These are phyloP conservation scores for Myrmophylax atrothorax DNA, from an alignment of 2,113 vertebrate genomes.

Conservation along the genomic window DNA sequence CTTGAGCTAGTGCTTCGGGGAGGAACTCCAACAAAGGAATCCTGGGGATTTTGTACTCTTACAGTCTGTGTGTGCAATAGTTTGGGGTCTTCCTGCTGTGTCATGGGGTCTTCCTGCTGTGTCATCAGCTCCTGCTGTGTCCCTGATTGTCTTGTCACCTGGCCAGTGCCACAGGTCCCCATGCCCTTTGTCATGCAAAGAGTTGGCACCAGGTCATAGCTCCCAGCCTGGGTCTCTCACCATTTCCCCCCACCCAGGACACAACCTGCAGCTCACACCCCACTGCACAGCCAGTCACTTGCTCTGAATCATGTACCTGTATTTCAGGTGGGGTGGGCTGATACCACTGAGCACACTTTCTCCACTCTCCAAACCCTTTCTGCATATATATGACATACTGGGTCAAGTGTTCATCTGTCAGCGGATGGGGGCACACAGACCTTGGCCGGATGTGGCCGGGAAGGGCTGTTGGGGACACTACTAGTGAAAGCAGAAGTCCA, in stretches of 20 bases:
- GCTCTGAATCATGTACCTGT: background rate
- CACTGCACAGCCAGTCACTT: background rate
- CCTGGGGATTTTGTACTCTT: background rate
- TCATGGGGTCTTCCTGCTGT: background rate
- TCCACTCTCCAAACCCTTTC: background rate
- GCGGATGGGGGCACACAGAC: background rate
- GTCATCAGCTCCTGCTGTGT: background rate
- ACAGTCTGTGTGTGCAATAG: background rate
- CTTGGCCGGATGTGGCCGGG: background rate
- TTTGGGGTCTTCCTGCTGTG: background rate
- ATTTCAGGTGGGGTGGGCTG: background rate
- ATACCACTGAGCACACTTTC: background rate
- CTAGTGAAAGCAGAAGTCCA: background rate
- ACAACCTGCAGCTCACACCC: background rate
- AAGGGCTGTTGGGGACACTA: background rate
- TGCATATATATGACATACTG: background rate
- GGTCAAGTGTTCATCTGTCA: background rate
- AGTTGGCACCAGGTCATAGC: too few relatives aligned
- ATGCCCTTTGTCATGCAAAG: background rate
- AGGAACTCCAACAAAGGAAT: background rate
- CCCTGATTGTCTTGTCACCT: background rate
- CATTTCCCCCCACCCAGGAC: background rate
- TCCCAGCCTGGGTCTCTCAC: background rate
- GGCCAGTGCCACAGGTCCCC: background rate
- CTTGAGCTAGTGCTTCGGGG: background rate